phyloP scores from a whole-genome alignment of 2,888 invertebrate species.

The Synergus japonicus region DNA sequence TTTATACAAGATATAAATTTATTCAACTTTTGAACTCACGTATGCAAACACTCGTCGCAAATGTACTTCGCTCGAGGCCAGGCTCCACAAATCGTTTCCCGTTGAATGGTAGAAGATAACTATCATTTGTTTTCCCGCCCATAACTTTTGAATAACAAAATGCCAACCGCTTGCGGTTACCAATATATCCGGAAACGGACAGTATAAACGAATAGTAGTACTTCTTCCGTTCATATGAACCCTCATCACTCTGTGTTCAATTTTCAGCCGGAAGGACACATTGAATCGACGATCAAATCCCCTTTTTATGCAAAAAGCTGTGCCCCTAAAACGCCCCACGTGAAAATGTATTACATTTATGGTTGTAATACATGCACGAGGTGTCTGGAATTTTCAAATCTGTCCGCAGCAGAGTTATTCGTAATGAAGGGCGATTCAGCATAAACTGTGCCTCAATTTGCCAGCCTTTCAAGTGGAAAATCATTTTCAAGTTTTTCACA shows the following conservation, averaged over 20 bases:
- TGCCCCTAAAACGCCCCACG: not conserved
- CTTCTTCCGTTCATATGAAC: constrained; percentile 28
- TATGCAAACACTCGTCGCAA: no score
- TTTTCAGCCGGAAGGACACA: constrained; percentile 38
- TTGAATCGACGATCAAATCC: constrained; percentile 20
- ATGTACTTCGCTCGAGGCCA: no score
- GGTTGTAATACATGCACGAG: not conserved
- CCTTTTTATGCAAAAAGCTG: constrained; percentile 33
- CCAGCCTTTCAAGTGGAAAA: constrained; percentile 20
- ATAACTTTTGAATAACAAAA: constrained; percentile 30
- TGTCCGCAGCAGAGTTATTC: constrained; percentile 11
- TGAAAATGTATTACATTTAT: constrained; percentile 10
- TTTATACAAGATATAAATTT: no score
- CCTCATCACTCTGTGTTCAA: constrained; percentile 36
- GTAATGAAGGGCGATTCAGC: constrained; percentile 35
- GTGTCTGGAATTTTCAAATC: constrained; percentile 34
- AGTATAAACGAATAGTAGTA: constrained; percentile 20
- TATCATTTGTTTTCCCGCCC: not conserved
- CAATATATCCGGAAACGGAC: constrained; percentile 32
- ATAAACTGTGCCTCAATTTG: constrained; percentile 30
- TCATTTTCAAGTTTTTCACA: constrained; percentile 11
- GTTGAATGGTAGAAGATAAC: constrained; percentile 12
- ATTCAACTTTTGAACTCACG: no score
- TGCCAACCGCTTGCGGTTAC: constrained; percentile 25
- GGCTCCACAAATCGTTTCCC: not conserved